A percentile compares a stretch with the other conserved stretches of the same genome.
Conservation (phyloP, 2,113 vertebrate species). For the Pterocles orientalis region DNA sequence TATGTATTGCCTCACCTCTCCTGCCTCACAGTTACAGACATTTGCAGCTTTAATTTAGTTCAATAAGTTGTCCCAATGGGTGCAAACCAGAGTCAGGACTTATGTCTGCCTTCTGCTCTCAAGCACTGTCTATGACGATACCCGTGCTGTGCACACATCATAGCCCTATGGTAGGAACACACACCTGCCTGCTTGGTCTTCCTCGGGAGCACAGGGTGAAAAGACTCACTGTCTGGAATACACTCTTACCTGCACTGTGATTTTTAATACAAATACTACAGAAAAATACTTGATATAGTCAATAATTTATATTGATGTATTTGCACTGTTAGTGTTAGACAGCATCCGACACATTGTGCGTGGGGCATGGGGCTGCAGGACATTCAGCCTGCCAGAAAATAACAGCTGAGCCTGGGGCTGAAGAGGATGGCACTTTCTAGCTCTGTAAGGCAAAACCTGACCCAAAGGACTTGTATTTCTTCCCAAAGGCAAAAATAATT, state of each 20-base stretch:
- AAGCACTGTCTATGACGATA: accelerated
- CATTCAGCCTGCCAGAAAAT: neutral
- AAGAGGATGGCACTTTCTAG: neutral
- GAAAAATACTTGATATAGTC: neutral
- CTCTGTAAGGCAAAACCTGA: neutral
- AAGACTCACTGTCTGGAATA: neutral
- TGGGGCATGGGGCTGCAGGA: accelerated
- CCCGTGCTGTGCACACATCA: neutral
- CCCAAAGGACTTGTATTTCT: neutral
- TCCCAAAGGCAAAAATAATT: neutral
- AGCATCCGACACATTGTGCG: accelerated
- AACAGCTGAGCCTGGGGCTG: neutral
- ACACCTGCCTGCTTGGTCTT: accelerated
- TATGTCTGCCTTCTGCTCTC: neutral
- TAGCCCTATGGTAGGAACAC: accelerated
- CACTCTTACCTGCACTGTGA: neutral
- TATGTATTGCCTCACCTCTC: neutral
- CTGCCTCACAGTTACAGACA: neutral
- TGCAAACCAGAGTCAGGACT: neutral
- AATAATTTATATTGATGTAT: neutral
- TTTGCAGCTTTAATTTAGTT: neutral
- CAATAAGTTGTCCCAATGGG: neutral
- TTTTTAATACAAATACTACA: neutral
- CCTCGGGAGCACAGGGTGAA: accelerated
- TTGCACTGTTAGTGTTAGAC: too few species aligned